A percentile compares a stretch with the other conserved stretches of the same genome.
These are phyloP conservation scores for Anableps anableps DNA, from an alignment of 2,797 vertebrate species.

Conservation along the genomic window DNA sequence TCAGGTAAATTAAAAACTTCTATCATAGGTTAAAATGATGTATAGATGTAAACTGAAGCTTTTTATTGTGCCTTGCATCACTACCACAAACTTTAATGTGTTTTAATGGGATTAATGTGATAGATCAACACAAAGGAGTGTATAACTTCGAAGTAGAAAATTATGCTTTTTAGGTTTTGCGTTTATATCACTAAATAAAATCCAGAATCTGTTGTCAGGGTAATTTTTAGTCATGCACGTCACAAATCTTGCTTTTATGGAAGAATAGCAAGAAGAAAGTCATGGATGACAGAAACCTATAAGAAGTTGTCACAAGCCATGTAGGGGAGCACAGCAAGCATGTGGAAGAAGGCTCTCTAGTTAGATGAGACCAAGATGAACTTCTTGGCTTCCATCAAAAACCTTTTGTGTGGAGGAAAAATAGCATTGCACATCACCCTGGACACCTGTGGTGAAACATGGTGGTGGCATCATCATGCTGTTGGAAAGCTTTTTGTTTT, in stretches of 20 bases:
- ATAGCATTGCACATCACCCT: too few species aligned
- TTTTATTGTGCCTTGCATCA: background rate
- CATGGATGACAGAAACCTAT: background rate
- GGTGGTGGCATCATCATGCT: too few species aligned
- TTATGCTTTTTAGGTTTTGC: background rate
- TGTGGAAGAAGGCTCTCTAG: background rate
- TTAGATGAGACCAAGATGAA: background rate
- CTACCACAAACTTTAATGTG: background rate
- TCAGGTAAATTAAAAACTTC: constrained; percentile 76
- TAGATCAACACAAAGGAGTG: background rate
- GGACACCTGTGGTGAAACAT: too few species aligned
- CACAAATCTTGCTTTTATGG: background rate
- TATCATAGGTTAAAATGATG: background rate
- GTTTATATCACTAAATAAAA: background rate
- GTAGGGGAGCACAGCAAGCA: background rate
- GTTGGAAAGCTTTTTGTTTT: too few species aligned
- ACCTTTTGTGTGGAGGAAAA: background rate
- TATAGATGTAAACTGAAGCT: too few species aligned
- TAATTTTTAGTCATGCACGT: background rate
- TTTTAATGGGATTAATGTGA: background rate
- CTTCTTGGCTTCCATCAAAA: background rate
- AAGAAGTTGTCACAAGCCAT: background rate
- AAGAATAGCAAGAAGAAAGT: too few species aligned
- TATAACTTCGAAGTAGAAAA: background rate
- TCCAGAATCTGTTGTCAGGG: too few species aligned